Conservation (phyloP, 2,888 invertebrate species). For the Eulithis prunata region DNA sequence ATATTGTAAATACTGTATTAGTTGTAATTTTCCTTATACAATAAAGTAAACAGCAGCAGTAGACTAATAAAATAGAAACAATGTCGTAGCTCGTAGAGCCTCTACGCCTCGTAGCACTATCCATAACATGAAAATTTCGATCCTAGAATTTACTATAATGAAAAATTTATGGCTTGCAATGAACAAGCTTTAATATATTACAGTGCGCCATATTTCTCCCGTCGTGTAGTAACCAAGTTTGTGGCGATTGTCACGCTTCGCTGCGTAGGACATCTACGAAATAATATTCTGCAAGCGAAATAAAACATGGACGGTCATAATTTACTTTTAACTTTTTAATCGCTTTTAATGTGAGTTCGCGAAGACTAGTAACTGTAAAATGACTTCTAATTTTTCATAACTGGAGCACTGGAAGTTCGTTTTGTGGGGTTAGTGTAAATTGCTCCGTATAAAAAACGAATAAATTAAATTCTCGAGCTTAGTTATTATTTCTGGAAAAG, state of each 20-base stretch:
- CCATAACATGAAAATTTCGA: slow-evolving; percentile 31
- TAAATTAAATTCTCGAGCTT: slow-evolving; percentile 9
- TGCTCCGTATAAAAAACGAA: slow-evolving; percentile 18
- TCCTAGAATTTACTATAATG: slow-evolving; percentile 35
- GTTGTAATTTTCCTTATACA: too few species aligned
- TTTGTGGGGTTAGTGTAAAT: slow-evolving; percentile 24
- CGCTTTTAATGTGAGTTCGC: slow-evolving; percentile 43
- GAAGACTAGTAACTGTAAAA: slow-evolving; percentile 37
- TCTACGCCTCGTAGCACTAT: slow-evolving; percentile 45
- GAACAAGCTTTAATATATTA: slow-evolving; percentile 51
- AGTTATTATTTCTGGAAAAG: background rate
- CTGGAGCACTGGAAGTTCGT: slow-evolving; percentile 20
- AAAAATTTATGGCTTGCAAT: slow-evolving; percentile 46
- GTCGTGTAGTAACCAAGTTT: slow-evolving; percentile 46
- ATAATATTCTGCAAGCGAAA: slow-evolving; percentile 48
- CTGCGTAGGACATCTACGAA: slow-evolving; percentile 52
- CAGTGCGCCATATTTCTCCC: slow-evolving; percentile 45
- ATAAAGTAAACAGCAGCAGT: background rate
- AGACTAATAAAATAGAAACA: background rate
- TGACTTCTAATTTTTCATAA: slow-evolving; percentile 36
- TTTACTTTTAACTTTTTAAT: slow-evolving; percentile 47
- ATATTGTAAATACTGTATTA: too few species aligned
- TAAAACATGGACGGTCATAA: slow-evolving; percentile 44
- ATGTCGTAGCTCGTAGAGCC: slow-evolving; percentile 39
- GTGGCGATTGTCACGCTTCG: slow-evolving; percentile 50